Evolutionary conservation across 2,888 invertebrate genomes (phyloP).

Genomic region (Vandiemenella viatica): DNA sequence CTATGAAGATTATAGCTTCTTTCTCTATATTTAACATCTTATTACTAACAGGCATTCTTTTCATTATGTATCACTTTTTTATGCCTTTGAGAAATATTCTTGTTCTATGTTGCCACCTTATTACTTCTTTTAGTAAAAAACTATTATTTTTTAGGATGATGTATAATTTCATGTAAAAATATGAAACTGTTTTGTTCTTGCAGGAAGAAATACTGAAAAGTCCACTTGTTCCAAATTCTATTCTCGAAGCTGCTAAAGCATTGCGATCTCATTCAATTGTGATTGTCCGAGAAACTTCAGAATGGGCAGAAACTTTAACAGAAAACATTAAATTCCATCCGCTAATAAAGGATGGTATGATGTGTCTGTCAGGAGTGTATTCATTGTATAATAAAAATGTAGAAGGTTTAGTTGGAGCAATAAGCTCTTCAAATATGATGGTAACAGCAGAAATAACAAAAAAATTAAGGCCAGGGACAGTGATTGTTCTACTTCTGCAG

Average conservation of each 20-base stretch:
- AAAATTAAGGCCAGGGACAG: slow-evolving; percentile 10
- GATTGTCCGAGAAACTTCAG: slow-evolving; percentile 9
- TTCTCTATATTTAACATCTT: too few relatives aligned
- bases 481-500: slow-evolving; percentile 10
- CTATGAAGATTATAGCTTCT: too few relatives aligned
- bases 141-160: too few relatives aligned
- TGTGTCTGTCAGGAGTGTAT: slow-evolving; percentile 10
- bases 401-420: slow-evolving; percentile 2
- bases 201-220: neutral
- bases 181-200: neutral
- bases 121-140: too few relatives aligned
- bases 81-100: too few relatives aligned
- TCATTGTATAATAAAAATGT: slow-evolving; percentile 4
- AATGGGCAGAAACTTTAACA: slow-evolving; percentile 6
- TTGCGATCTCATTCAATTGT: slow-evolving; percentile 10
- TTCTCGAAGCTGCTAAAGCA: slow-evolving; percentile 4
- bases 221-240: slow-evolving; percentile 2
- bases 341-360: slow-evolving; percentile 1
- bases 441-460: slow-evolving; percentile 7
- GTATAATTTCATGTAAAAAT: too few relatives aligned
- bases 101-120: too few relatives aligned
- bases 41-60: too few relatives aligned
- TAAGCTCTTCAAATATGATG: slow-evolving; percentile 5
- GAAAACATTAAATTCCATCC: slow-evolving; percentile 7
- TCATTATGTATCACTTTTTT: too few relatives aligned